Percentiles rank a stretch among this genome's conserved stretches.
Conservation (phyloP, 2,797 vertebrate genomes). For the Pagetopsis macropterus region DNA sequence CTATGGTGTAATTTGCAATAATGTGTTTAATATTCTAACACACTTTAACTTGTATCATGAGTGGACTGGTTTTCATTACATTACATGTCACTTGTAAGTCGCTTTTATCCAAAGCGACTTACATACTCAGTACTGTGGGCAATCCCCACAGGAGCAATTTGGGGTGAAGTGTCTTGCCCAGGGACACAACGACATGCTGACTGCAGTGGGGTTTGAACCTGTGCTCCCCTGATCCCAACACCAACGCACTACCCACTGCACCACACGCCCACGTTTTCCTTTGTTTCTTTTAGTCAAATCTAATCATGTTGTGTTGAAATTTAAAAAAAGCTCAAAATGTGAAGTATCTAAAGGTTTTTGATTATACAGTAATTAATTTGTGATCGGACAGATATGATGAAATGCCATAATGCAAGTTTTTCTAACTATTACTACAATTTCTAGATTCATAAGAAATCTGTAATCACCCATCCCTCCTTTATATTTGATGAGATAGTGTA, state of each 20-base stretch:
- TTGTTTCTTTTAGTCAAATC: background rate
- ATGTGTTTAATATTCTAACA: slow-evolving; percentile 34
- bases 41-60: slow-evolving; percentile 10
- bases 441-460: slow-evolving; percentile 9
- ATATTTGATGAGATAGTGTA: slow-evolving; percentile 6
- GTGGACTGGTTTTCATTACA: background rate
- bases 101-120: too few relatives aligned
- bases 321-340: background rate
- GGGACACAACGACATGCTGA: too few relatives aligned
- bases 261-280: background rate
- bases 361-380: background rate
- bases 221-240: too few relatives aligned
- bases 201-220: too few relatives aligned
- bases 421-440: background rate
- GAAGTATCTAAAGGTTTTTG: background rate
- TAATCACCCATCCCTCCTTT: background rate
- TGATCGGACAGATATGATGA: background rate
- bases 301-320: background rate
- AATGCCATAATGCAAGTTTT: background rate
- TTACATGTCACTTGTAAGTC: too few relatives aligned
- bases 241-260: too few relatives aligned
- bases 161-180: too few relatives aligned
- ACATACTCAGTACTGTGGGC: too few relatives aligned
- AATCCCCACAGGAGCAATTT: too few relatives aligned
- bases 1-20: slow-evolving; percentile 13